These are phyloP conservation scores for Aplocera efformata DNA, from an alignment of 2,888 invertebrate species.

Conservation along the genomic window DNA sequence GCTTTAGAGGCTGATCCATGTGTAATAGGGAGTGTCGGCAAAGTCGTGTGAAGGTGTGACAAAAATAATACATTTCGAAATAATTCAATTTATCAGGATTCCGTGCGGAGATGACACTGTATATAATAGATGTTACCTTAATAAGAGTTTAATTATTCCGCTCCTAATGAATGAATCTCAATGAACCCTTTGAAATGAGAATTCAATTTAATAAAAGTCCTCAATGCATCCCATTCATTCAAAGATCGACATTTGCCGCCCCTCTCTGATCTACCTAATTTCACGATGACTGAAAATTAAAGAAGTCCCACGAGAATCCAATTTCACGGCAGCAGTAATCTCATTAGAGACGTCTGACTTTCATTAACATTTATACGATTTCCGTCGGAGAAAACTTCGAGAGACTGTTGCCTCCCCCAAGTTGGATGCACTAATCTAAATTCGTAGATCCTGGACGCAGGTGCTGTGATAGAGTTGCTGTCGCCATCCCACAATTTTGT, in stretches of 20 bases:
- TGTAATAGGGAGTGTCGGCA: too few species aligned
- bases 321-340: constrained; percentile 75
- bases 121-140: too few species aligned
- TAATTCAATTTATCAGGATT: too few species aligned
- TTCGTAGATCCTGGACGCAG: constrained; percentile 57
- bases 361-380: constrained; percentile 78
- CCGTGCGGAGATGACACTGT: too few species aligned
- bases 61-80: too few species aligned
- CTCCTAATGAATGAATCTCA: constrained; percentile 2
- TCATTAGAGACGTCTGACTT: constrained; percentile 74
- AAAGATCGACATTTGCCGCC: constrained; percentile 38
- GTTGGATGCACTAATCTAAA: constrained; percentile 68
- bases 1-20: too few species aligned
- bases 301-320: constrained; percentile 73
- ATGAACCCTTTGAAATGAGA: constrained; percentile 16
- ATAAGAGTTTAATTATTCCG: constrained; percentile 11
- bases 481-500: constrained; percentile 42
- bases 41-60: too few species aligned
- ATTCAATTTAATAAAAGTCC: constrained; percentile 27
- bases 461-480: constrained; percentile 57
- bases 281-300: constrained; percentile 73
- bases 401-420: constrained; percentile 43
- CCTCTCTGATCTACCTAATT: constrained; percentile 59
- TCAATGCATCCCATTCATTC: constrained; percentile 42
- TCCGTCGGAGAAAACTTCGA: constrained; percentile 60